Conservation (phyloP, 2,888 invertebrate species). For the Drosophila neotestacea region DNA sequence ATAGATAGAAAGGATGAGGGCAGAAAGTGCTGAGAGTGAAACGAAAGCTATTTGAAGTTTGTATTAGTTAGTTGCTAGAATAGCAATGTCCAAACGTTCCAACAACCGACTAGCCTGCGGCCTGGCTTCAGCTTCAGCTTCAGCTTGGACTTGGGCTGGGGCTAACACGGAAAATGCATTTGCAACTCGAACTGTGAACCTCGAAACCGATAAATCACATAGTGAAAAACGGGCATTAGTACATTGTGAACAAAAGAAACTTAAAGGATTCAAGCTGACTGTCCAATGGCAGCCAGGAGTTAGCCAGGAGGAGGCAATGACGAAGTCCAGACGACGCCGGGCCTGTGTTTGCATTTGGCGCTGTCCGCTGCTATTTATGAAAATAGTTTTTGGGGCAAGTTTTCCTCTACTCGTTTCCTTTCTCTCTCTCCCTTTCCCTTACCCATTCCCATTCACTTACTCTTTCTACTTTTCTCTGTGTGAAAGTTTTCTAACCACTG, state of each 20-base stretch:
- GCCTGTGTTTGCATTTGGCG: constrained; percentile 59
- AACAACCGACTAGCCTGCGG: constrained; percentile 11
- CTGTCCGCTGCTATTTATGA: constrained; percentile 74
- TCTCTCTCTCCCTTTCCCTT: not conserved
- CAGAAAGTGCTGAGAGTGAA: constrained; percentile 27
- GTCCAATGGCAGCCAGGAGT: constrained; percentile 47
- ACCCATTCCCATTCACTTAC: not conserved
- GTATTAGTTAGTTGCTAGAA: constrained; percentile 60
- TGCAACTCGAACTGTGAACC: constrained; percentile 81
- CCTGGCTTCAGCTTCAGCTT: constrained; percentile 4
- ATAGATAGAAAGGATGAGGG: constrained; percentile 16
- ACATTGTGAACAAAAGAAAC: constrained; percentile 74
- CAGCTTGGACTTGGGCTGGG: constrained; percentile 26
- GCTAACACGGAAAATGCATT: constrained; percentile 79
- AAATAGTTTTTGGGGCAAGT: constrained; percentile 70
- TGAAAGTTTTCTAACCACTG: constrained; percentile 73
- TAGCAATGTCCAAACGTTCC: constrained; percentile 33
- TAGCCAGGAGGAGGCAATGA: constrained; percentile 47
- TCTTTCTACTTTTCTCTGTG: constrained; percentile 20
- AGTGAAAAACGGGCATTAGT: constrained; percentile 81
- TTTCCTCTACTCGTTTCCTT: constrained; percentile 10
- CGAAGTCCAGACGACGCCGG: constrained; percentile 63
- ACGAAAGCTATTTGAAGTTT: constrained; percentile 69
- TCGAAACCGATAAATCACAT: constrained; percentile 82
- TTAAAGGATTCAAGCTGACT: constrained; percentile 76